Evolutionary conservation across 2,113 vertebrate genomes (phyloP).

Genomic region (Oenanthe oenanthe): DNA sequence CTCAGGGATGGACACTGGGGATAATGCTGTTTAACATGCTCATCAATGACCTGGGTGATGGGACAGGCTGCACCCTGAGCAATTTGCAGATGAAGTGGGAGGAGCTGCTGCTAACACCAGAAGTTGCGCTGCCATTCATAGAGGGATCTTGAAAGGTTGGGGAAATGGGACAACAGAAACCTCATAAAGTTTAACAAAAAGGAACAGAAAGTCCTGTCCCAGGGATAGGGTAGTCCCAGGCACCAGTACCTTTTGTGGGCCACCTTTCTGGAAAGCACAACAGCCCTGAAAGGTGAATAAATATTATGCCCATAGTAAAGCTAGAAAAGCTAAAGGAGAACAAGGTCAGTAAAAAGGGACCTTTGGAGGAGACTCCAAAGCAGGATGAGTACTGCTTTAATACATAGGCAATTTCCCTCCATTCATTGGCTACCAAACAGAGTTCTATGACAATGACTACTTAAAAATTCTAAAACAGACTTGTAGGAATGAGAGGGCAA

Average conservation of each 20-base stretch:
- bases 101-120: neutral
- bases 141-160: neutral
- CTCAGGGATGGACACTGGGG: neutral
- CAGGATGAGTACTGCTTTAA: neutral
- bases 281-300: neutral
- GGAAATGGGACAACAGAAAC: neutral
- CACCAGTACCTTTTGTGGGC: neutral
- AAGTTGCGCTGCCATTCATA: neutral
- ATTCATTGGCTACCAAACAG: neutral
- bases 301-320: neutral
- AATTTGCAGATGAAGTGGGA: neutral
- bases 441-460: neutral
- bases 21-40: neutral
- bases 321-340: neutral
- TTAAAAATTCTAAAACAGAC: neutral
- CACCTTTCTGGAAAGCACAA: neutral
- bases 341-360: neutral
- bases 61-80: neutral
- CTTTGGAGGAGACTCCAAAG: neutral
- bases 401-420: neutral
- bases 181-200: neutral
- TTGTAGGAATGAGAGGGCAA: neutral
- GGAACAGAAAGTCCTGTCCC: neutral
- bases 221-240: neutral
- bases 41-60: neutral